Evolutionary conservation across 1,140 invertebrate species (phyloP).

Genomic region (Aradophagus sp.): DNA sequence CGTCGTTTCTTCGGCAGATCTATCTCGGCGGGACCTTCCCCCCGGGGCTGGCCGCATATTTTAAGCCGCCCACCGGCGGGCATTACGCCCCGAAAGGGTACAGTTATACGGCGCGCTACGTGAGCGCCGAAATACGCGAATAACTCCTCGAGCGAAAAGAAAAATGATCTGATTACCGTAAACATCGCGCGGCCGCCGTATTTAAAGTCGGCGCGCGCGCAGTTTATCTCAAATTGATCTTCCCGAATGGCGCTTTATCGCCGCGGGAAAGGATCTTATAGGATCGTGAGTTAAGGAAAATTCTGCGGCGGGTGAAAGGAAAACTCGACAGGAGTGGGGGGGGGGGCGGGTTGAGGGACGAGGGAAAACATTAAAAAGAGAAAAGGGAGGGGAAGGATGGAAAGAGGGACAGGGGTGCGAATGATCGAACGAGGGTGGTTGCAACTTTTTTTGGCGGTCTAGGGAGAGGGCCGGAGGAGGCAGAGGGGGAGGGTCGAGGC

Average conservation of each 20-base stretch:
- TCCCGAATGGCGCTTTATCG: constrained; percentile 40
- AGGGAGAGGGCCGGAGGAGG: constrained; percentile 21
- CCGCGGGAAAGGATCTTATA: constrained; percentile 43
- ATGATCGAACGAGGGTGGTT: constrained; percentile 51
- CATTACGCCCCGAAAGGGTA: constrained; percentile 23
- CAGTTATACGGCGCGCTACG: constrained; percentile 18
- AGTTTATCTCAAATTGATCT: constrained; percentile 54
- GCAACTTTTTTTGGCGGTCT: constrained; percentile 39
- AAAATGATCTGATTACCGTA: constrained; percentile 49
- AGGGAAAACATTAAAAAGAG: no score
- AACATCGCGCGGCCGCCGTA: constrained; percentile 37
- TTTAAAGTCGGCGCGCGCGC: constrained; percentile 28
- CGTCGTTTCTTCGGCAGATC: no score
- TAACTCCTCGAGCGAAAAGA: constrained; percentile 20
- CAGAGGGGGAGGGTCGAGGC: constrained; percentile 41
- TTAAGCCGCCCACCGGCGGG: constrained; percentile 14
- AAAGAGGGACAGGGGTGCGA: constrained; percentile 52
- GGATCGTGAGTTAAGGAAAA: no score
- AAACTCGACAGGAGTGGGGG: constrained; percentile 14
- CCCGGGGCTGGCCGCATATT: constrained; percentile 10
- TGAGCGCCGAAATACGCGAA: constrained; percentile 13
- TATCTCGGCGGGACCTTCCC: constrained; percentile 11
- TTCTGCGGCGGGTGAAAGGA: constrained; percentile 43
- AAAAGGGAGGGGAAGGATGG: no score
- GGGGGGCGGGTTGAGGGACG: constrained; percentile 23